Evolutionary conservation across 2,113 vertebrate species (phyloP).

Genomic region (Penelope pileata): DNA sequence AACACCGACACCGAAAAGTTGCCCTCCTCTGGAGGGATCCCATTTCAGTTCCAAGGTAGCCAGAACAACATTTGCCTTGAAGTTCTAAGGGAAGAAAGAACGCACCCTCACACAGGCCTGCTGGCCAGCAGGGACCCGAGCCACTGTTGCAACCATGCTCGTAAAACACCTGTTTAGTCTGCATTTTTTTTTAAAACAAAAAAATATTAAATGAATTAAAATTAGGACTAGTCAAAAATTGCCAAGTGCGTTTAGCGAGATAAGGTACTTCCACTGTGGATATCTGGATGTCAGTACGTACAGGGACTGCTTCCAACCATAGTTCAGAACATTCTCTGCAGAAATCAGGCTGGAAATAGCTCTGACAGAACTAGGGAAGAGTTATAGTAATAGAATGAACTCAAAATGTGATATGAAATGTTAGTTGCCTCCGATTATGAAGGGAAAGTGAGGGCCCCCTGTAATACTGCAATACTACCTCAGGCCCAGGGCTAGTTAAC

Average conservation of each 20-base stretch:
- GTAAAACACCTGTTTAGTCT: not conserved
- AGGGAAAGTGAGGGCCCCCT: fast-evolving
- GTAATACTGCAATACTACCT: not conserved
- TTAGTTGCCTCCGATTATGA: not conserved
- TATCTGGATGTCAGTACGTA: not conserved
- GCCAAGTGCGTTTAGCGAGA: fast-evolving
- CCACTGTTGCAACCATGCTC: not conserved
- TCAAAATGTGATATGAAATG: fast-evolving
- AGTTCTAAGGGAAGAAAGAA: not conserved
- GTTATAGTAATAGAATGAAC: fast-evolving
- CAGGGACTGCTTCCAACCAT: not conserved
- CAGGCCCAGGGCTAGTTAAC: fast-evolving
- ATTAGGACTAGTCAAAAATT: not conserved
- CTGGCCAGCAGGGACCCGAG: not conserved
- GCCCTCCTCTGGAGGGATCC: not conserved
- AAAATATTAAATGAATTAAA: not conserved
- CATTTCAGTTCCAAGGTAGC: not conserved
- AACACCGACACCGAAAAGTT: not conserved
- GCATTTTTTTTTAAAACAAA: not conserved
- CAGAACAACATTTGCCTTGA: fast-evolving
- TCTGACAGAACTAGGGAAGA: fast-evolving
- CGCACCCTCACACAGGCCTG: not conserved
- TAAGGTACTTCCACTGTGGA: fast-evolving
- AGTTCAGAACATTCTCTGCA: not conserved
- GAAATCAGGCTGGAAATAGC: not conserved